Evolutionary conservation across 2,113 vertebrate genomes (phyloP), one percentile per base, ranked within the genome.

Genomic region (Rhinoptilus africanus): DNA sequence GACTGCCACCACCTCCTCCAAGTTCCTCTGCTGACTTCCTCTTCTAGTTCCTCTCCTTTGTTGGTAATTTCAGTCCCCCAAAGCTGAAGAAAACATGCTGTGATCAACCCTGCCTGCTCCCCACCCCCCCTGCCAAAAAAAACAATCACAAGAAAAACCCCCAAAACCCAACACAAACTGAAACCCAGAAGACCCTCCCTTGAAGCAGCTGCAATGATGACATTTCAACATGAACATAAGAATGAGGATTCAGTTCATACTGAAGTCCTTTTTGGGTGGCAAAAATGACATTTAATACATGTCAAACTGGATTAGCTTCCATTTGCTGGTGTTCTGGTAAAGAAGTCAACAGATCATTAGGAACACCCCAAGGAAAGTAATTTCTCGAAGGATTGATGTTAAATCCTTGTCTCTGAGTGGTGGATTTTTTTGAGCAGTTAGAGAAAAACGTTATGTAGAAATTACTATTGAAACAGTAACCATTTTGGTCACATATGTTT

Each of bases 61-160:
- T 23, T 83, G 7, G 11, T 48, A 62, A 56, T 74, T 92, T 35
- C 35, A 27, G 54, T 50, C 8, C 2, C 7, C 19, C 87, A 45
- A 80, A 76, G 3, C 5, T 66, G 54, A 60, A 80, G 34, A 86
- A 86, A 76, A 57, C 23, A 53, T 60, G 17, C 5, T 93, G 8
- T 43, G 48, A 56, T 51, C 34, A 64, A 3, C 3, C 9, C 6
- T 53, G 12, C 12, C 9, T 1, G 9, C 5, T 66, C 63, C 28
- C 12, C 14, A 18, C 8, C 4, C 2, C 5, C 19, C 13, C 6
- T 2, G 3, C 8, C 7, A 12, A 15, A 47, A 37, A 37, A 32
- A 51, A 32, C 12, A 57, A 48, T 14, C 56, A 20, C 56, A 35
- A 56, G 18, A 2, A 51, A 57, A 17, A 2, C 2, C 4, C 27